Evolutionary conservation across 2,888 invertebrate genomes (phyloP).

Genomic region (Lithophane socia): DNA sequence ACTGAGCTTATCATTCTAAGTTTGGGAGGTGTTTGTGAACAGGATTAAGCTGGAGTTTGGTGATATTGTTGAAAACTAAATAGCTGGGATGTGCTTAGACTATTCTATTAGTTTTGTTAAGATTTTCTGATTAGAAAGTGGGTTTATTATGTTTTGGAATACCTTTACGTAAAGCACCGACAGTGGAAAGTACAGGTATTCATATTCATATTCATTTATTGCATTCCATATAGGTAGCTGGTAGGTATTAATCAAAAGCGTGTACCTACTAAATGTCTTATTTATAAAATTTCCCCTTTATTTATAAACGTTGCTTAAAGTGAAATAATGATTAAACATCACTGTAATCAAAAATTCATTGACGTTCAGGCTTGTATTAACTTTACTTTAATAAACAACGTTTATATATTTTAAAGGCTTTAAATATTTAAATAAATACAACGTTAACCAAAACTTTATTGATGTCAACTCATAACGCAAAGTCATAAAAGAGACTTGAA

Average conservation of each 20-base stretch:
- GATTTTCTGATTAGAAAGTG: not conserved
- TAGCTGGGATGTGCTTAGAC: not conserved
- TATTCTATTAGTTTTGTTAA: conserved; percentile 24
- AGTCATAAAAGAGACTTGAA: not conserved
- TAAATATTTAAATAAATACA: not conserved
- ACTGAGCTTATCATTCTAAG: conserved; percentile 61
- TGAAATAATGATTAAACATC: not conserved
- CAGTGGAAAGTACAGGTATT: no score
- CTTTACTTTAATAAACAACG: not conserved
- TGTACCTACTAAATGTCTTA: not conserved
- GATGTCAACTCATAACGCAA: not conserved
- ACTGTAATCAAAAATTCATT: not conserved
- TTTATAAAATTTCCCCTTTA: not conserved
- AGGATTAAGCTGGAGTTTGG: conserved; percentile 36
- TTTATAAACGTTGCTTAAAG: not conserved
- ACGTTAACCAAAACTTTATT: not conserved
- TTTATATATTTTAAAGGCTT: no score
- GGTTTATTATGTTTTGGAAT: not conserved
- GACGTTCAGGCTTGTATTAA: not conserved
- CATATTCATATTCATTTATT: no score
- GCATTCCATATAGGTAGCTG: no score
- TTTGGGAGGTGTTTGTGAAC: conserved; percentile 48
- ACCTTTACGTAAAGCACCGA: no score
- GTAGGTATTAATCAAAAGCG: not conserved
- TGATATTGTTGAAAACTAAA: conserved; percentile 36